phyloP scores from a whole-genome alignment of 2,113 vertebrate species.

The Cottus gobio region DNA sequence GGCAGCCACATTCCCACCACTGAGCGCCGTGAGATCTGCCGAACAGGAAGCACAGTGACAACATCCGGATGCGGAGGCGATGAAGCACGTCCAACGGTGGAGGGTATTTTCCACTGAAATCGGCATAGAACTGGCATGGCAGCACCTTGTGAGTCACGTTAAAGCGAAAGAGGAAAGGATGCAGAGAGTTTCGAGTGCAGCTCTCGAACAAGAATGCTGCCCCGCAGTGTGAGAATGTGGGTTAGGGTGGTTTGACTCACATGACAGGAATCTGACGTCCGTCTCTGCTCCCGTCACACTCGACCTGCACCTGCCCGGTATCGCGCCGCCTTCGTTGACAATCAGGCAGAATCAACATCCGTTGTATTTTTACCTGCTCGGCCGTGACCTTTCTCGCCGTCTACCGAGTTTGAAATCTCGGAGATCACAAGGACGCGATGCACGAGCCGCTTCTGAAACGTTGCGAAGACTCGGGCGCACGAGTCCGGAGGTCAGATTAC shows the following conservation, averaged over 20 bases:
- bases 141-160: not conserved
- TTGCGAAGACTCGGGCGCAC: conserved; percentile 7
- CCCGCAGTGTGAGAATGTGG: conserved; percentile 56
- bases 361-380: not conserved
- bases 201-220: conserved; percentile 34
- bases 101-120: conserved; percentile 30
- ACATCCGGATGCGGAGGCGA: not conserved
- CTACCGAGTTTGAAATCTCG: not conserved
- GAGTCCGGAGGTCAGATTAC: conserved; percentile 12
- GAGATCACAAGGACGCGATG: not conserved
- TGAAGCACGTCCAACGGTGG: not conserved
- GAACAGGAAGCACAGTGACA: not conserved
- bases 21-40: not conserved
- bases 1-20: too few relatives aligned
- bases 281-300: conserved; percentile 29
- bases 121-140: too few relatives aligned
- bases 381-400: not conserved
- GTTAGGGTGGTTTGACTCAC: conserved; percentile 73
- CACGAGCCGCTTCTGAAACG: not conserved
- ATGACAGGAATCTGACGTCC: conserved; percentile 71
- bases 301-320: conserved; percentile 44
- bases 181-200: conserved; percentile 1
- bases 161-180: conserved; percentile 32
- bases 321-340: conserved; percentile 9
- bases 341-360: not conserved